A percentile compares a stretch with the other conserved stretches of the same genome.
Evolutionary conservation across 2,113 vertebrate genomes (phyloP).

Genomic region (Pituophis catenifer): DNA sequence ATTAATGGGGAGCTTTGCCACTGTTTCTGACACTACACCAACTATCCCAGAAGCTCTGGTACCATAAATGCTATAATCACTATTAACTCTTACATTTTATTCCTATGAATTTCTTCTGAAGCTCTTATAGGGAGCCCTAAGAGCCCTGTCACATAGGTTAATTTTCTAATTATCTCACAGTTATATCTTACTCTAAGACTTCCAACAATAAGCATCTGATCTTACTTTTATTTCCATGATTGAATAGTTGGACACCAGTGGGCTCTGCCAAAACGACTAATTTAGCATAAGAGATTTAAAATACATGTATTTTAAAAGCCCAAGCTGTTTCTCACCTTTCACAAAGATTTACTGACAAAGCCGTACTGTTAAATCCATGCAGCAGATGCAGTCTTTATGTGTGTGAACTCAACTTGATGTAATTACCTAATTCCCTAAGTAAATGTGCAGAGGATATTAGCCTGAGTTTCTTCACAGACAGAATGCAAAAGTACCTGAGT

Average conservation of each 20-base stretch:
- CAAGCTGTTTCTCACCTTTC: neutral
- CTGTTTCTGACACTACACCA: neutral
- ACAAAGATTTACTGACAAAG: neutral
- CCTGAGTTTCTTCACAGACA: neutral
- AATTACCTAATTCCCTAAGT: neutral
- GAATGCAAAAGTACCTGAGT: neutral
- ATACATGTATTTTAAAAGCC: neutral
- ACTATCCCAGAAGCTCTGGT: constrained; percentile 3
- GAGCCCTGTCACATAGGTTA: constrained; percentile 6
- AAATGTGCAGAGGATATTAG: neutral
- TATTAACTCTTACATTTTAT: neutral
- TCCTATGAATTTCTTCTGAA: neutral
- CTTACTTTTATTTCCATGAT: neutral
- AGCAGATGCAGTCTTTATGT: neutral
- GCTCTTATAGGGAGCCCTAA: neutral
- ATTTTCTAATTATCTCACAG: neutral
- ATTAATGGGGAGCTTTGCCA: neutral
- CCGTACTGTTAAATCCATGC: neutral
- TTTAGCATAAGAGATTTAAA: neutral
- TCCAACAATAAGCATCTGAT: neutral
- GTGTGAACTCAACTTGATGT: neutral
- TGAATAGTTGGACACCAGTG: neutral
- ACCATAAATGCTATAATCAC: constrained; percentile 23
- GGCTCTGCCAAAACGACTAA: constrained; percentile 7
- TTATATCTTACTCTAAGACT: constrained; percentile 1